Evolutionary conservation across 2,113 vertebrate genomes (phyloP).

Genomic region (Cygnus atratus): DNA sequence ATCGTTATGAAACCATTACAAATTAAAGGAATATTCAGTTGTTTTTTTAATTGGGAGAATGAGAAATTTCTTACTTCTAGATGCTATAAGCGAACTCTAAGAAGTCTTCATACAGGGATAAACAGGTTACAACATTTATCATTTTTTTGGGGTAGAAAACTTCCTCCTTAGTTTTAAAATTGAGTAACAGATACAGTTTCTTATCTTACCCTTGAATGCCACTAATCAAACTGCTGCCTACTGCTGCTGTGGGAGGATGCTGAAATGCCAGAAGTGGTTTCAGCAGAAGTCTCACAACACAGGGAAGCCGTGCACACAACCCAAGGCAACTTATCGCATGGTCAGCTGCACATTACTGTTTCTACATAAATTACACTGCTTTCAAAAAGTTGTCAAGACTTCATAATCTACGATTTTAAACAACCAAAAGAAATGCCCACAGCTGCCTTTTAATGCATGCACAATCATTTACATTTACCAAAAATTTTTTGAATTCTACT

Average conservation of each 20-base stretch:
- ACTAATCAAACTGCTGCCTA: neutral
- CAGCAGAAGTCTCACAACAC: neutral
- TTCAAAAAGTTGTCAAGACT: neutral
- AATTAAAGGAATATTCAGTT: neutral
- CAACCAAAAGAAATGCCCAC: neutral
- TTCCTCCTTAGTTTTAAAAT: neutral
- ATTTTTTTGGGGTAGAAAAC: neutral
- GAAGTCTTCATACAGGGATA: neutral
- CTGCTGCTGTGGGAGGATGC: neutral
- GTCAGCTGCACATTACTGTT: neutral
- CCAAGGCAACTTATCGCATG: neutral
- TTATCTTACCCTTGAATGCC: neutral
- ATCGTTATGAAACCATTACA: neutral
- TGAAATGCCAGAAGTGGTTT: neutral
- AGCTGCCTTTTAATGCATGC: neutral
- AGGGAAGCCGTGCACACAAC: neutral
- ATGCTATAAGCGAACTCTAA: neutral
- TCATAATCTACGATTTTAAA: neutral
- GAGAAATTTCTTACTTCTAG: neutral
- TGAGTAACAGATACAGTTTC: neutral
- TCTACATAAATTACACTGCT: neutral
- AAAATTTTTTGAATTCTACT: neutral
- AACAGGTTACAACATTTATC: neutral
- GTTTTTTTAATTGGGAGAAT: neutral
- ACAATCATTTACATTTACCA: neutral